Evolutionary conservation across 2,113 vertebrate species (phyloP), one percentile per base, ranked within the genome.

Genomic region (Pyxicephalus adspersus): DNA sequence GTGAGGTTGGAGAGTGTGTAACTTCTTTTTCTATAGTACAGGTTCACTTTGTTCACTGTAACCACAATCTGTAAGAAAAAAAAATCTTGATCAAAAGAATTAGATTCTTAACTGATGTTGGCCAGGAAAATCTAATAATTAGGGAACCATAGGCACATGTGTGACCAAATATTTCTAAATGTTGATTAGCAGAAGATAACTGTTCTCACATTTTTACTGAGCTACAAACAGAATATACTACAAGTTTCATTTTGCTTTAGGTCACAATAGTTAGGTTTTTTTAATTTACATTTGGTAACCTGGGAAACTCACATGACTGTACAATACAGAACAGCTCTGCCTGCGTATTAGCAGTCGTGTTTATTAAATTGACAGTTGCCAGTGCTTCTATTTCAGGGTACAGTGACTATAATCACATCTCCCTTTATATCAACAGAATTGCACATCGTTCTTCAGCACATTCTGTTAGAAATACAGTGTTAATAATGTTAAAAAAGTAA

Each of bases 201-300:
- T 66, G 31, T 45, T 29, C n/a, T 65, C 64, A 66, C 64, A 66
- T 66, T 38, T 66, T n/a, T 66, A 66, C 64, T n/a, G n/a, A 29
- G 8, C 29, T 38, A 66, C 31, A 66, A 66, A 66, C n/a, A 66
- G 28, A 8, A 66, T 20, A n/a, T 34, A 66, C n/a, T n/a, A 22
- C 4, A 38, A 66, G 64, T 66, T 34, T 19, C 2, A 19, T 22
- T 18, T 38, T 38, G 31, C 31, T 66, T 8, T 38, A 38, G 28
- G 64, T 38, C 31, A 38, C 8, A 66, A 66, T 66, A 38, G 29
- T 20, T n/a, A 66, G 34, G 34, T n/a, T 66, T 66, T n/a, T 66
- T 31, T 66, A n/a, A 60, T 38, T 38, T 20, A 65, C n/a, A 38
- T n/a, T 31, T 38, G 64, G 1, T 38, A 18, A 38, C 17, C 29